Evolutionary conservation across 2,888 invertebrate genomes (phyloP).

Genomic region (Xanthia togata): DNA sequence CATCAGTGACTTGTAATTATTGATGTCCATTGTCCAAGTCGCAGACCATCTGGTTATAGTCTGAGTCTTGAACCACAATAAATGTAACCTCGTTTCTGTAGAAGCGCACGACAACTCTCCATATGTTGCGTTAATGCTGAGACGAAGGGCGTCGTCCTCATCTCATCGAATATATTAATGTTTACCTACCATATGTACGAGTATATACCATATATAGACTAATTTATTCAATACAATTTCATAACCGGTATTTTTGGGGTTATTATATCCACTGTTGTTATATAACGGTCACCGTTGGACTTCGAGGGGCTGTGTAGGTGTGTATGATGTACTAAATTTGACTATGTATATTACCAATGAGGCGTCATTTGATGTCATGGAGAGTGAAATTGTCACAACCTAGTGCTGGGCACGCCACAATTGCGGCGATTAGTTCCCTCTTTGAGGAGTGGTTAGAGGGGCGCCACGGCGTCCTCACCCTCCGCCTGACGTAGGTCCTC

Average conservation of each 20-base stretch:
- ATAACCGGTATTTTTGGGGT: slow-evolving; percentile 25
- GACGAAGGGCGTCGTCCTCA: slow-evolving; percentile 77
- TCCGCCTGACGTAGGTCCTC: too few relatives aligned
- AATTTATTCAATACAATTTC: slow-evolving; percentile 39
- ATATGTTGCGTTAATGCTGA: slow-evolving; percentile 69
- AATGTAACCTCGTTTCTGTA: slow-evolving; percentile 79
- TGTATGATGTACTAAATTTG: slow-evolving; percentile 5
- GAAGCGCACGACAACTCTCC: slow-evolving; percentile 74
- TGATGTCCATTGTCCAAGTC: slow-evolving; percentile 8
- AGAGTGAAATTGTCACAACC: too few relatives aligned
- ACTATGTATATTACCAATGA: slow-evolving; percentile 3
- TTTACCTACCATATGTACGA: slow-evolving; percentile 17
- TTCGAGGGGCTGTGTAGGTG: slow-evolving; percentile 16
- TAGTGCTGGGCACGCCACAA: too few relatives aligned
- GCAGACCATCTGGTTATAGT: slow-evolving; percentile 64
- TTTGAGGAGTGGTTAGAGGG: too few relatives aligned
- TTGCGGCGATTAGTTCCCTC: too few relatives aligned
- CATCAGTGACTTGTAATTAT: slow-evolving; percentile 19
- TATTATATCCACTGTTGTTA: slow-evolving; percentile 1
- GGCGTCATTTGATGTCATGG: background rate
- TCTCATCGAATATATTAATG: slow-evolving; percentile 64
- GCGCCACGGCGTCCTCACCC: too few relatives aligned
- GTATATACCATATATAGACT: slow-evolving; percentile 14
- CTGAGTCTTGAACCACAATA: slow-evolving; percentile 75
- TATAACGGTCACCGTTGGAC: slow-evolving; percentile 31